Evolutionary conservation across 2,113 vertebrate species (phyloP).

Genomic region (Cyanoderma ruficeps): DNA sequence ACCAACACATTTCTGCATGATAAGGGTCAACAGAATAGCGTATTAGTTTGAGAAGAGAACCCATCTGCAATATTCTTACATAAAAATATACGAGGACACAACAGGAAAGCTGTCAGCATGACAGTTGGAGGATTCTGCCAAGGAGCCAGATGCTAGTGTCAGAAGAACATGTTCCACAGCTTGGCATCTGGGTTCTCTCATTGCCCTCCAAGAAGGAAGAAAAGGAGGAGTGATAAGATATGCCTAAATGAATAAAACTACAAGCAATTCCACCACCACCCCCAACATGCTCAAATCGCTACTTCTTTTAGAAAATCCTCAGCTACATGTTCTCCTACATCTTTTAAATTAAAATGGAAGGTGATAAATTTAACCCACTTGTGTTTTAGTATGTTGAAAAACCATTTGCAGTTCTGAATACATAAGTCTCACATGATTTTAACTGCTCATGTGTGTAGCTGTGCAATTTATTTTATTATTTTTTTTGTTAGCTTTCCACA

Average conservation of each 20-base stretch:
- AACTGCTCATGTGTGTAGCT: constrained; percentile 13
- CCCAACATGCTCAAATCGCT: constrained; percentile 34
- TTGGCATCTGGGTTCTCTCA: constrained; percentile 75
- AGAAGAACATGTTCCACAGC: constrained; percentile 77
- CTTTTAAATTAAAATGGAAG: constrained; percentile 64
- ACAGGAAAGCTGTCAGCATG: constrained; percentile 74
- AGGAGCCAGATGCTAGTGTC: constrained; percentile 74
- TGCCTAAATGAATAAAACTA: constrained; percentile 71
- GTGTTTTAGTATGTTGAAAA: constrained; percentile 48
- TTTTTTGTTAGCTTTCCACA: background rate
- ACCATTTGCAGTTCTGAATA: constrained; percentile 11
- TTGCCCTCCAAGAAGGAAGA: constrained; percentile 65
- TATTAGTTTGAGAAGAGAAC: constrained; percentile 63
- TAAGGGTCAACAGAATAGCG: constrained; percentile 63
- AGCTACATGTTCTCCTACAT: constrained; percentile 43
- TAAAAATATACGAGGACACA: constrained; percentile 72
- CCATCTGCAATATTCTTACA: constrained; percentile 67
- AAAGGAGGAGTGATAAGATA: constrained; percentile 72
- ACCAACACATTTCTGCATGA: constrained; percentile 64
- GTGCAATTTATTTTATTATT: constrained; percentile 27
- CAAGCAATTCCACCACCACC: constrained; percentile 49
- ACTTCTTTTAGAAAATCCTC: constrained; percentile 60
- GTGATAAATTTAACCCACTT: constrained; percentile 57
- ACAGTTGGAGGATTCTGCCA: constrained; percentile 72
- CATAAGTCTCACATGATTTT: constrained; percentile 34